These are phyloP conservation scores for Chiridota heheva DNA, from an alignment of 35 echinoderm and acorn worm species.

Conservation along the genomic window DNA sequence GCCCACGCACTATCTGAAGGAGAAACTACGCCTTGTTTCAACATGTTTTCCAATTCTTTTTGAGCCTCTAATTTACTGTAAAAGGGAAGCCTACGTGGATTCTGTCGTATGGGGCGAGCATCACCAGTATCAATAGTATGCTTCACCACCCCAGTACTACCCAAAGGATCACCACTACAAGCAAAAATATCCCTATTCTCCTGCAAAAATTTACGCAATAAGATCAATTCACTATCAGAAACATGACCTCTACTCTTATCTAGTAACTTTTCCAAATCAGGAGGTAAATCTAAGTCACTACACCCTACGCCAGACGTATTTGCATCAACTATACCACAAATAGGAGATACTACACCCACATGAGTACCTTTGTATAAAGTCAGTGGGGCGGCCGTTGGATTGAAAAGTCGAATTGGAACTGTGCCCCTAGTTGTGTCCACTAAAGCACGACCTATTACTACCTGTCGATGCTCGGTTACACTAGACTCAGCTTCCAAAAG, in stretches of 20 bases:
- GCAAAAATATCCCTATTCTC: conserved; percentile 10
- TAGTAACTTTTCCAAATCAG: background rate
- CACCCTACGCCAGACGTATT: background rate
- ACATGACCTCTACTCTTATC: background rate
- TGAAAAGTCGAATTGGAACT: background rate
- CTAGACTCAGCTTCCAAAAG: background rate
- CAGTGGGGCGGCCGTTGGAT: background rate
- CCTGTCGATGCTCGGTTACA: background rate
- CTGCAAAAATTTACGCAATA: background rate
- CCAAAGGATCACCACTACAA: background rate
- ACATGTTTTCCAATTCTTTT: background rate
- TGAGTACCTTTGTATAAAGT: background rate
- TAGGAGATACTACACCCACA: background rate
- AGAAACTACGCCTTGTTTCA: background rate
- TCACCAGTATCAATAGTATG: conserved; percentile 28
- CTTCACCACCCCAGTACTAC: conserved; percentile 13
- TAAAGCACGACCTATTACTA: background rate
- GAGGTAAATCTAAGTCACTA: background rate
- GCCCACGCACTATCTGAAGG: conserved; percentile 58
- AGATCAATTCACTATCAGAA: background rate
- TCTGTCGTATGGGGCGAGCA: background rate
- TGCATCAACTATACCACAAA: background rate
- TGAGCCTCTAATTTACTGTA: background rate
- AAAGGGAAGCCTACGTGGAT: background rate
- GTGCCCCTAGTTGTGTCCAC: background rate